phyloP scores from a whole-genome alignment of 2,113 vertebrate genomes.

The Tachycineta bicolor region DNA sequence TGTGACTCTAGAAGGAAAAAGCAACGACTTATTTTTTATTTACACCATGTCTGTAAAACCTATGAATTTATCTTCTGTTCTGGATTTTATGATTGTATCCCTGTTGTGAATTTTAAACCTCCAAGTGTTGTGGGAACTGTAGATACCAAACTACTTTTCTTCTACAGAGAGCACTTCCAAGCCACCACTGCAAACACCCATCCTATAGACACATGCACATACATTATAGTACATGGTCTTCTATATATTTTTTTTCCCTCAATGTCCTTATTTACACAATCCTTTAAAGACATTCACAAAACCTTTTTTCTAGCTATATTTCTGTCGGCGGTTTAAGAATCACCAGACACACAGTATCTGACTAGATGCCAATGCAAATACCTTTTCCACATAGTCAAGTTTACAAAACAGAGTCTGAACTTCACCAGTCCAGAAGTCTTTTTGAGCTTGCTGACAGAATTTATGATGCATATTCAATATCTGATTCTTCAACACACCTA shows the following conservation, averaged over 20 bases:
- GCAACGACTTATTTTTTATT: neutral
- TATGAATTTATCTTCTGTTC: neutral
- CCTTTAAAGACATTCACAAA: neutral
- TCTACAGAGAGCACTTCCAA: neutral
- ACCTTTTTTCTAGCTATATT: neutral
- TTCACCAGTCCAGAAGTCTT: neutral
- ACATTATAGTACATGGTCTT: neutral
- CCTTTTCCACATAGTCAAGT: neutral
- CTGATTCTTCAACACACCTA: neutral
- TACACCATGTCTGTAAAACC: neutral
- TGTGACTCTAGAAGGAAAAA: neutral
- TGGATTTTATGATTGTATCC: neutral
- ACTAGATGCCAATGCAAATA: neutral
- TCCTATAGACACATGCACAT: rapidly evolving
- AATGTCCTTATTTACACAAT: neutral
- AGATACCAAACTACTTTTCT: neutral
- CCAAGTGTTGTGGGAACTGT: rapidly evolving
- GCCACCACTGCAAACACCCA: neutral
- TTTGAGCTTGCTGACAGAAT: neutral
- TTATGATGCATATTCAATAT: neutral
- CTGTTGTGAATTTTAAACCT: neutral
- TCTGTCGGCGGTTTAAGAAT: neutral
- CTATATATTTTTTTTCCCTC: neutral
- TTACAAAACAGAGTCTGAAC: neutral
- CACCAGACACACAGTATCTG: neutral